Conservation (phyloP, 2,888 invertebrate genomes). For the Trissoscelio sp. region DNA sequence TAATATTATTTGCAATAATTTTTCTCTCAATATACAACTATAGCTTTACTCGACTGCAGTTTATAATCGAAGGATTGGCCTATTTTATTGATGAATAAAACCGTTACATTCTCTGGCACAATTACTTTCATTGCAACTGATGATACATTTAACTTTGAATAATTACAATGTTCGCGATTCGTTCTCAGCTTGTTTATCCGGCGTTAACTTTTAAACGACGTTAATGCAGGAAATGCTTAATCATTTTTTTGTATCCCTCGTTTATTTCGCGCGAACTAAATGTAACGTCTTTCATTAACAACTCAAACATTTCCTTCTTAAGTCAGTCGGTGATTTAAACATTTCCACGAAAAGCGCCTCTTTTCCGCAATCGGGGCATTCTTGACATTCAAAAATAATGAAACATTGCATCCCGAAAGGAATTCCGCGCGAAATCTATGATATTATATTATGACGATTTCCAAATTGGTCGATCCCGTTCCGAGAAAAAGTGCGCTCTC, state of each 20-base stretch:
- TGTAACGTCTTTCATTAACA: background rate
- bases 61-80: conserved; percentile 46
- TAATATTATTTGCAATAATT: too few relatives aligned
- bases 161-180: conserved; percentile 33
- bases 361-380: background rate
- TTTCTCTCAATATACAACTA: background rate
- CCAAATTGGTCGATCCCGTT: conserved; percentile 23
- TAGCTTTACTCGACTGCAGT: conserved; percentile 13
- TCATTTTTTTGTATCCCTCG: conserved; percentile 18
- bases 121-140: conserved; percentile 44
- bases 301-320: conserved; percentile 1
- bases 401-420: too few relatives aligned
- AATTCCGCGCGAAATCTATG: background rate
- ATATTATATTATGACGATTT: background rate
- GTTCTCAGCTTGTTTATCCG: conserved; percentile 23
- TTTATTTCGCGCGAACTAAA: background rate
- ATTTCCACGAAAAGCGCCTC: background rate
- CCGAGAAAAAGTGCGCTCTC: conserved; percentile 25
- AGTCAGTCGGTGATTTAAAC: background rate
- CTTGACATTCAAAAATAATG: conserved; percentile 29
- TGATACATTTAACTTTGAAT: conserved; percentile 46
- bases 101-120: conserved; percentile 46
- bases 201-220: conserved; percentile 26
- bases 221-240: conserved; percentile 27
- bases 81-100: conserved; percentile 48